A percentile compares a stretch with the other conserved stretches of the same genome.
phyloP scores from a whole-genome alignment of 2,113 vertebrate species.

The Junco hyemalis region DNA sequence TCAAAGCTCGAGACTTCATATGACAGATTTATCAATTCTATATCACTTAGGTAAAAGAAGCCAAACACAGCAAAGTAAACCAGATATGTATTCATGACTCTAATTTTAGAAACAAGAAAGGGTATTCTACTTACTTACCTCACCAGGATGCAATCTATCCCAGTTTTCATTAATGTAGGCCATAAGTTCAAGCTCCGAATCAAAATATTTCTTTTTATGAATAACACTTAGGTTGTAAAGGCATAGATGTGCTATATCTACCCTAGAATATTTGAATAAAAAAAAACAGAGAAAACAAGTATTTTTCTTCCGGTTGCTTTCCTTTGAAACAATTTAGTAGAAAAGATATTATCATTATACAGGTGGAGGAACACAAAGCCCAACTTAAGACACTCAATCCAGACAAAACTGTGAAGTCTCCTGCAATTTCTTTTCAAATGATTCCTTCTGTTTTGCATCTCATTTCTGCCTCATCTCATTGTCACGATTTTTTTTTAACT shows the following conservation, averaged over 20 bases:
- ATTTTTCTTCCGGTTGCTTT: neutral
- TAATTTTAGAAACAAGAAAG: neutral
- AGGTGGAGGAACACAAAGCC: neutral
- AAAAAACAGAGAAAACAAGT: neutral
- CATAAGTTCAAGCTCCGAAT: constrained; percentile 96
- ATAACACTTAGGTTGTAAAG: constrained; percentile 98
- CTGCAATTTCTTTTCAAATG: neutral
- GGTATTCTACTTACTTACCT: constrained; percentile 75
- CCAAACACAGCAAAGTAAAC: neutral
- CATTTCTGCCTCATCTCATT: neutral
- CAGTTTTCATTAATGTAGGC: constrained; percentile 96
- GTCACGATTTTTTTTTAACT: neutral
- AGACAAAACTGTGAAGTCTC: neutral
- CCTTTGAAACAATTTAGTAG: neutral
- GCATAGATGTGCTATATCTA: constrained; percentile 95
- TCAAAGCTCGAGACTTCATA: neutral
- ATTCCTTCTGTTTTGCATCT: neutral
- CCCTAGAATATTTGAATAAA: constrained; percentile 77
- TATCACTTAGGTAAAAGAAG: neutral
- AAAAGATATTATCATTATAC: neutral
- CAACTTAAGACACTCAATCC: neutral
- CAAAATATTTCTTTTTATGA: constrained; percentile 99
- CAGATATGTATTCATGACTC: neutral
- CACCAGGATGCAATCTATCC: constrained; percentile 92
- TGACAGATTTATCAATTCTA: neutral